Percentiles rank a stretch among this genome's conserved stretches.
Evolutionary conservation across 2,797 vertebrate genomes (phyloP).

Genomic region (Megaceryle alcyon): DNA sequence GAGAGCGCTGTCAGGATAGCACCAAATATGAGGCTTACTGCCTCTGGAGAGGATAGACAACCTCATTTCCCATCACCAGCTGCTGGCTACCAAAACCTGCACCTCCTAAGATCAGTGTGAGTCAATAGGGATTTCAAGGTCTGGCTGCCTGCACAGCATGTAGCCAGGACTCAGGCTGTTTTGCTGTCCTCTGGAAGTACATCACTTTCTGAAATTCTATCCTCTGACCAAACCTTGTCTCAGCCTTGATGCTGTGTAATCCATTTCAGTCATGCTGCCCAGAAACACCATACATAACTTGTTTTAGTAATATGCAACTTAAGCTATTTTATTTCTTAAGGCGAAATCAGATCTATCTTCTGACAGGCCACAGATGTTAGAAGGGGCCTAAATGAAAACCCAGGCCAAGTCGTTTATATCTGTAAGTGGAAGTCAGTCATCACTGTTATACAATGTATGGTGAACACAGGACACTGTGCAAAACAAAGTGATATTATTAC

Average conservation of each 20-base stretch:
- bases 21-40: neutral
- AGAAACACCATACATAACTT: accelerated
- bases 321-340: neutral
- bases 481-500: neutral
- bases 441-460: neutral
- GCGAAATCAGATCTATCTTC: neutral
- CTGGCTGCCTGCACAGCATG: neutral
- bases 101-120: neutral
- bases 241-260: neutral
- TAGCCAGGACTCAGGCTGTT: neutral
- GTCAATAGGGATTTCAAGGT: neutral
- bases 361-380: neutral
- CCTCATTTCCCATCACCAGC: neutral
- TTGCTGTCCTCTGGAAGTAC: neutral
- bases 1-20: neutral
- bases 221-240: neutral
- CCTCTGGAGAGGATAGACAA: neutral
- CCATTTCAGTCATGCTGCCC: neutral
- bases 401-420: neutral
- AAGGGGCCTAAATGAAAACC: neutral
- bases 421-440: neutral
- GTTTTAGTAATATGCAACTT: neutral
- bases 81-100: neutral
- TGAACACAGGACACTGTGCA: accelerated
- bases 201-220: neutral